Conservation (phyloP, 2,888 invertebrate genomes). For the Trachelus stipa region DNA sequence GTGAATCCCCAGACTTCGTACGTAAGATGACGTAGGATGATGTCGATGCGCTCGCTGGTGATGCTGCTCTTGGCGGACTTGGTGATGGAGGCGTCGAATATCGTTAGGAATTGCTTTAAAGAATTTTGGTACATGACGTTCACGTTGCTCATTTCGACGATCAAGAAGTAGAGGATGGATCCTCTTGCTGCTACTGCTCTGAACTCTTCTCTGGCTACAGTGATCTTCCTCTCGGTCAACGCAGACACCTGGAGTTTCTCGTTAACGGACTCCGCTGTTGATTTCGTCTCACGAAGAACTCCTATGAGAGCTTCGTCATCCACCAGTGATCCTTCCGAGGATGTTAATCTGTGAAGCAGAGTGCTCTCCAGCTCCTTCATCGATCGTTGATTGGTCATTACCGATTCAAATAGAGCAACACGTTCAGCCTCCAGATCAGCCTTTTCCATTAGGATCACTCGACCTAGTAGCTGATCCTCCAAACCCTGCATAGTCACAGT, state of each 20-base stretch:
- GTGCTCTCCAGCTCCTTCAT: constrained; percentile 97
- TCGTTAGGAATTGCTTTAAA: constrained; percentile 90
- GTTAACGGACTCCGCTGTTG: constrained; percentile 93
- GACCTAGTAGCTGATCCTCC: constrained; percentile 92
- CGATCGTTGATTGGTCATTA: constrained; percentile 94
- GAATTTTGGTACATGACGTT: constrained; percentile 98
- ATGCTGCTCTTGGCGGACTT: constrained; percentile 88
- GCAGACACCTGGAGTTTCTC: constrained; percentile 93
- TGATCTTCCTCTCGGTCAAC: constrained; percentile 94
- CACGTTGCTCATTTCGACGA: constrained; percentile 97
- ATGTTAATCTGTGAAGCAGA: constrained; percentile 89
- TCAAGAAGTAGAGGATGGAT: constrained; percentile 93
- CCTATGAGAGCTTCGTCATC: constrained; percentile 96
- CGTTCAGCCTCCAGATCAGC: constrained; percentile 95
- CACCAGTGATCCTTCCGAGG: constrained; percentile 92
- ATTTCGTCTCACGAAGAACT: constrained; percentile 84
- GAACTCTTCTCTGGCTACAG: constrained; percentile 93
- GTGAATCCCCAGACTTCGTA: constrained; percentile 94
- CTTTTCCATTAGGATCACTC: constrained; percentile 96
- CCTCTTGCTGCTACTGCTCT: constrained; percentile 94
- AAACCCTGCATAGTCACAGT: constrained; percentile 97
- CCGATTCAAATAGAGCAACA: constrained; percentile 92
- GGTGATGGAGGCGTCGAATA: constrained; percentile 94
- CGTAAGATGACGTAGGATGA: constrained; percentile 90
- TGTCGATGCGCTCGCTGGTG: constrained; percentile 87